Evolutionary conservation across 2,888 invertebrate genomes (phyloP).

Genomic region (Diaprepes abbreviatus): DNA sequence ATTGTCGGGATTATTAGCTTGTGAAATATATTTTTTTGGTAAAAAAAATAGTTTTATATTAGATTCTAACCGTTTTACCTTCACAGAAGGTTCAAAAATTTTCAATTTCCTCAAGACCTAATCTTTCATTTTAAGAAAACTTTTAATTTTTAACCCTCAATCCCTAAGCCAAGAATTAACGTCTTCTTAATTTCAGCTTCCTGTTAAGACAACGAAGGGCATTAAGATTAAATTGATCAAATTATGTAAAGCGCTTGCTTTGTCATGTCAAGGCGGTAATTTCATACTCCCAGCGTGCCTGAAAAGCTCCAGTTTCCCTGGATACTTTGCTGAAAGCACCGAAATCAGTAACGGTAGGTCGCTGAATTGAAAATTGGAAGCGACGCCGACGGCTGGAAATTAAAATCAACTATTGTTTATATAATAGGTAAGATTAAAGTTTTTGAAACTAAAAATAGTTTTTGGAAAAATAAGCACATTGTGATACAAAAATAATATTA

Average conservation of each 20-base stretch:
- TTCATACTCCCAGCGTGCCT: constrained; percentile 62
- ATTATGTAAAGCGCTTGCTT: constrained; percentile 59
- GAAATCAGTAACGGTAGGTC: constrained; percentile 36
- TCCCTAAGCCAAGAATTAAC: constrained; percentile 35
- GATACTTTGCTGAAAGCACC: constrained; percentile 30
- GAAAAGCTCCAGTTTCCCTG: constrained; percentile 60
- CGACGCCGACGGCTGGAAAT: constrained; percentile 7
- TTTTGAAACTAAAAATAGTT: too few species aligned
- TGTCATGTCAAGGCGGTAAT: constrained; percentile 60
- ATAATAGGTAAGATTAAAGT: too few species aligned
- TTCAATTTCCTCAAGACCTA: too few species aligned
- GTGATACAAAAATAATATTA: too few species aligned
- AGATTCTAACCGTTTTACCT: too few species aligned
- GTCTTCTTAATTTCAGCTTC: constrained; percentile 43
- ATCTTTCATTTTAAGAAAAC: not conserved
- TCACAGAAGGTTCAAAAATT: too few species aligned
- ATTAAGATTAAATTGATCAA: constrained; percentile 55
- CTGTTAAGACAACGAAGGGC: constrained; percentile 34
- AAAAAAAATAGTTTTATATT: too few species aligned
- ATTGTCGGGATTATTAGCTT: too few species aligned
- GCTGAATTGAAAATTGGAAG: constrained; percentile 8
- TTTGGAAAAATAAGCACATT: too few species aligned
- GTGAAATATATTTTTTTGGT: too few species aligned
- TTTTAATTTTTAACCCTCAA: constrained; percentile 8
- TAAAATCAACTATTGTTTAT: not conserved